Conservation (phyloP, 2,888 invertebrate genomes). For the Hemaris fuciformis region DNA sequence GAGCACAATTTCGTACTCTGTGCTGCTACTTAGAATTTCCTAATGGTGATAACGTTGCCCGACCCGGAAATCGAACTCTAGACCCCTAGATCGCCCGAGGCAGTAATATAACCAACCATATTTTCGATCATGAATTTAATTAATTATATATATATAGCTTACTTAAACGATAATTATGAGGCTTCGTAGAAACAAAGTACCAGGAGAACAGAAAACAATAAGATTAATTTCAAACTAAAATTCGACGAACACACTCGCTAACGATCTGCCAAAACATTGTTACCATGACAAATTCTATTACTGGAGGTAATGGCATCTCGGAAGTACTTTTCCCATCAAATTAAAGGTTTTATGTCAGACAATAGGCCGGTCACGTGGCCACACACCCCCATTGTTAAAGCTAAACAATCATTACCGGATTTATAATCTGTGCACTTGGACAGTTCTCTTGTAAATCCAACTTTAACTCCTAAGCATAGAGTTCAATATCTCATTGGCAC, state of each 20-base stretch:
- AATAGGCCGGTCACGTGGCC: conserved; percentile 59
- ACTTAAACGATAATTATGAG: no score
- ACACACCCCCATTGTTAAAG: conserved; percentile 45
- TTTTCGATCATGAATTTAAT: no score
- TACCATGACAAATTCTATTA: not conserved
- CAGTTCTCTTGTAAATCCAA: not conserved
- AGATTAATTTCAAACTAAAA: not conserved
- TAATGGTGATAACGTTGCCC: no score
- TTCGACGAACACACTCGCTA: not conserved
- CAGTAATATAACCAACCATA: no score
- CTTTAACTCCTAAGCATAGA: not conserved
- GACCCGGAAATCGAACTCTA: no score
- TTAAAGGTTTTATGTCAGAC: conserved; percentile 45
- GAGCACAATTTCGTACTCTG: no score
- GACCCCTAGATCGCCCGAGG: no score
- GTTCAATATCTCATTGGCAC: not conserved
- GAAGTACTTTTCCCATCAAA: conserved; percentile 44
- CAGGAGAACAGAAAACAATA: not conserved
- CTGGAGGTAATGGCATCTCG: not conserved
- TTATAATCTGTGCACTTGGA: not conserved
- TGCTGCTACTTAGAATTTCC: no score
- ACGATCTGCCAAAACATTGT: not conserved
- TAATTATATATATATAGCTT: no score
- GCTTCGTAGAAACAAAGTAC: not conserved
- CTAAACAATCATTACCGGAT: conserved; percentile 37